These are phyloP conservation scores for roundworm (Caenorhabditis elegans) DNA, from an alignment of 1,140 invertebrate species.

Conservation along the genomic window WBcel235 BX284606.5:6691501-6692000, in stretches of 20 bases:
- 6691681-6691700: not conserved
- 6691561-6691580: not conserved
- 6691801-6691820: not conserved
- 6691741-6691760: not conserved
- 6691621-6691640: not conserved
- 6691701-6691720: not conserved
- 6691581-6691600: not conserved
- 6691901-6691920: not conserved
- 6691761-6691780: slow-evolving; percentile 1
- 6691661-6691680: no score
- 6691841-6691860: slow-evolving; percentile 31
- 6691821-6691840: slow-evolving; percentile 21
- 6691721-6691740: not conserved
- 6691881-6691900: slow-evolving; percentile 26
- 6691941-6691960: slow-evolving; percentile 8
- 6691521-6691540: not conserved
- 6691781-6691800: slow-evolving; percentile 14
- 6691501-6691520: not conserved
- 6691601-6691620: not conserved
- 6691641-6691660: no score
- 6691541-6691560: not conserved
- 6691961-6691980: slow-evolving; percentile 18
- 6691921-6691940: slow-evolving; percentile 32
- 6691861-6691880: slow-evolving; percentile 31
- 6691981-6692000: slow-evolving; percentile 13